Base-by-base conservation (phyloP, 2,113 vertebrate genomes). In the Myocastor coypus region DNA sequence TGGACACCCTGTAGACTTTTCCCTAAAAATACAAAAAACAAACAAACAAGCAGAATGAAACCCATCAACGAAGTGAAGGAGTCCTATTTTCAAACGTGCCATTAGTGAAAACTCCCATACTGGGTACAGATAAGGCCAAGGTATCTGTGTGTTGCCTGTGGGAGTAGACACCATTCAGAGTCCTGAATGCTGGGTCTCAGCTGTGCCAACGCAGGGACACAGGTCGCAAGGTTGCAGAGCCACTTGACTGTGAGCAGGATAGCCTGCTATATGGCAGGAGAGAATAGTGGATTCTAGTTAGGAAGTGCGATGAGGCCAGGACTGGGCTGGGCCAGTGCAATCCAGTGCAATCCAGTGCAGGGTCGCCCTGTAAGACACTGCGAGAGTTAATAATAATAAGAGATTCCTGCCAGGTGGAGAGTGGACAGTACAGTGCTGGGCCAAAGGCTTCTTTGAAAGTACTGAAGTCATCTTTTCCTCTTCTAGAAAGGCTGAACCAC, bases 141-240 rank as follows among this genome's bases (percentile, higher is more conserved):
- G 0, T n/a, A 22, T 83, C 66, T 80, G n/a, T 28, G 50, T 11
- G 42, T 59, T 71, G 83, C 22, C 68, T 40, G 42, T 34, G 16
- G 77, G 52, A 64, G 30, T 2, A 13, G 20, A 22, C 10, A 11
- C 71, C 82, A 32, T 19, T n/a, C 3, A 37, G 42, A 64, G 37
- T 19, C 71, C 52, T 3, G 2, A 42, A 19, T 4, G 55, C 2
- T 0, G 34, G 34, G 3, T 17, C 46, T 63, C n/a, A 3, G 37
- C 19, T 81, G 9, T 46, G 4, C 26, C 63, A 5, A 1, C 24
- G 5, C 55, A 40, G 7, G 34, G 30, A 40, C n/a, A 37, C 9
- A 0, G 11, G 30, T 17, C 30, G 3, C 0, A 5, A 0, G 11
- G 30, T 17, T 26, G 3, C 0, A 5, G 50, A 52, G 37, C n/a